Percentiles rank a stretch among this genome's conserved stretches.
phyloP scores from a whole-genome alignment of 2,113 vertebrate species.

The Machaerirhynchus nigripectus region DNA sequence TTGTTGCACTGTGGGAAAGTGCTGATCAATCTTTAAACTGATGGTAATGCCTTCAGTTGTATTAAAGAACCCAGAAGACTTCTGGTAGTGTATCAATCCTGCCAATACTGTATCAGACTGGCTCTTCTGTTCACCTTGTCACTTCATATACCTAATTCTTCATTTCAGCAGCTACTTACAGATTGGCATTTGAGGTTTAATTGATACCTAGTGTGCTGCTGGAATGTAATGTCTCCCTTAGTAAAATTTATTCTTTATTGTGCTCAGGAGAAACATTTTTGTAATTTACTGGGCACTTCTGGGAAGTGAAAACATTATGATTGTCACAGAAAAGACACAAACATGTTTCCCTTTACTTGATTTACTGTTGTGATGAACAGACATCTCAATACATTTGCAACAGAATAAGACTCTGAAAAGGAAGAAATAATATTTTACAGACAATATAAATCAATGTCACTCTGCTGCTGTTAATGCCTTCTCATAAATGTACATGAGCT shows the following conservation, averaged over 20 bases:
- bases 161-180: conserved; percentile 12
- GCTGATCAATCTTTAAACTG: background rate
- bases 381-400: background rate
- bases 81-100: background rate
- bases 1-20: background rate
- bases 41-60: background rate
- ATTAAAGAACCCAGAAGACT: background rate
- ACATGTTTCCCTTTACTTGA: background rate
- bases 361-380: background rate
- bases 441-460: background rate
- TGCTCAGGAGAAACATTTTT: conserved; percentile 54
- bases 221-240: conserved; percentile 42
- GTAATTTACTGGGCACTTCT: conserved; percentile 62
- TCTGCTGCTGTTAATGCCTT: background rate
- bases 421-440: background rate
- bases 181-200: conserved; percentile 42
- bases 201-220: conserved; percentile 2
- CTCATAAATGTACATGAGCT: background rate
- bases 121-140: background rate
- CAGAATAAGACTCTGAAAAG: background rate
- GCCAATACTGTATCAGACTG: background rate
- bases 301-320: conserved; percentile 49
- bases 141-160: background rate
- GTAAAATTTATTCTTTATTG: conserved; percentile 65
- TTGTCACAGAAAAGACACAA: conserved; percentile 47